Conservation (phyloP, 1,140 invertebrate genomes). For the Streblospio benedicti region DNA sequence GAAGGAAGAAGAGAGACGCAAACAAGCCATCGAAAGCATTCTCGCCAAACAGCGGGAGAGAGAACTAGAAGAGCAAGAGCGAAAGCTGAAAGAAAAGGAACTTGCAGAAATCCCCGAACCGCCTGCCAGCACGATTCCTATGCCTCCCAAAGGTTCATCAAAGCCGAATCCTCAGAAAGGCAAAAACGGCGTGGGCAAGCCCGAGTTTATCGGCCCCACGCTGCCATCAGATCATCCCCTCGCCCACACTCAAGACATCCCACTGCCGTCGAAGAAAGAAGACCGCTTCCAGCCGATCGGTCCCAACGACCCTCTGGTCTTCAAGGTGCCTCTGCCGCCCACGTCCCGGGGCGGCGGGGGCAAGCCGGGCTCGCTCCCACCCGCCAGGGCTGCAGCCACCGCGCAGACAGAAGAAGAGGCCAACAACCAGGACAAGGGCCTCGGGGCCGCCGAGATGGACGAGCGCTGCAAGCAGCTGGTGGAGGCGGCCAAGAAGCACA, state of each 20-base stretch:
- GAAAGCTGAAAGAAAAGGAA: no score
- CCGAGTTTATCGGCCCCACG: slow-evolving; percentile 9
- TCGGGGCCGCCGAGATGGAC: slow-evolving; percentile 15
- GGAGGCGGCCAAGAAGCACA: slow-evolving; percentile 10
- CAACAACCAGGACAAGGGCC: neutral
- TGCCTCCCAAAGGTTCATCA: no score
- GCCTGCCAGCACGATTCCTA: no score
- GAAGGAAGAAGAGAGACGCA: no score
- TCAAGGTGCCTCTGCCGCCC: slow-evolving; percentile 13
- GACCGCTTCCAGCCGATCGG: slow-evolving; percentile 16
- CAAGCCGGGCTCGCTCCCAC: neutral
- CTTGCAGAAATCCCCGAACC: no score
- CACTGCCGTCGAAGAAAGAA: neutral
- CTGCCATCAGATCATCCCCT: neutral
- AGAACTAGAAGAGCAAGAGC: no score
- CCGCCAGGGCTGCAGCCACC: neutral
- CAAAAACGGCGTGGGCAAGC: no score
- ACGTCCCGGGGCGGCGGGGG: neutral
- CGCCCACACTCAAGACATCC: neutral
- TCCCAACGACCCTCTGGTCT: slow-evolving; percentile 18
- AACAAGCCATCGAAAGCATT: no score
- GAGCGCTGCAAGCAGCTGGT: no score
- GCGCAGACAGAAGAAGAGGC: neutral
- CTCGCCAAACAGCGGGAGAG: no score
- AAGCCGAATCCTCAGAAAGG: no score